Base-by-base conservation (phyloP, 2,113 vertebrate genomes). In the Heterotis niloticus region DNA sequence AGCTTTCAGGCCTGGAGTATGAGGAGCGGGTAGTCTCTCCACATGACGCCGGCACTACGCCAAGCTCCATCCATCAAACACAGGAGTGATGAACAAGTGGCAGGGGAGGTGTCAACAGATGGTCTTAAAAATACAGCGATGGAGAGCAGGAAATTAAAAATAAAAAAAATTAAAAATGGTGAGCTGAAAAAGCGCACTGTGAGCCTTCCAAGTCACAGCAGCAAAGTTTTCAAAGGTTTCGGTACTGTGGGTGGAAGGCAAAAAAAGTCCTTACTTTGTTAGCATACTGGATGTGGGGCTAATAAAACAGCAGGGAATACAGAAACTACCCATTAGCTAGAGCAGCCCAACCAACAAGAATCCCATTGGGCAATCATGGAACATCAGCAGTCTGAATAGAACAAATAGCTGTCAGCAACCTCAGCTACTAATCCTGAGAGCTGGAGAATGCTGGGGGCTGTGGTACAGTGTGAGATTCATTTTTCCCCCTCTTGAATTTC, bases 291-390 rank as follows among this genome's bases (percentile, higher is more conserved):
- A 81, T 52, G 29, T 51, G 64, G 54, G 79, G 75, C 73, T 89
- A 92, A 91, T 90, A 88, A 90, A 91, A 83, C 87, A 89, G 84
- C 26, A 74, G 82, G 82, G 90, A 88, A 70, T 20, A 67, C 64
- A 81, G 81, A 79, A 86, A 86, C 88, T 87, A 86, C 79, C 82
- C 85, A 88, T 82, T 82, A 85, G 82, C 78, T 80, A 80, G 86
- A 84, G 85, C 84, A 84, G 79, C 56, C 77, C 81, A 81, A 82
- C 83, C 87, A 79, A 84, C 85, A 88, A 82, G 78, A 81, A 82
- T 85, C 75, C 75, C 70, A 82, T 78, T 81, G 80, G 79, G 73
- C 26, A 64, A 75, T 82, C 77, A 68, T 18, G 75, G 75, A 78
- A 78, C 86, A 87, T 88, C 86, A 89, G 84, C 79, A 85, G 74